These are phyloP conservation scores for Cephus spinipes DNA, from an alignment of 2,888 invertebrate genomes.

Conservation along the genomic window DNA sequence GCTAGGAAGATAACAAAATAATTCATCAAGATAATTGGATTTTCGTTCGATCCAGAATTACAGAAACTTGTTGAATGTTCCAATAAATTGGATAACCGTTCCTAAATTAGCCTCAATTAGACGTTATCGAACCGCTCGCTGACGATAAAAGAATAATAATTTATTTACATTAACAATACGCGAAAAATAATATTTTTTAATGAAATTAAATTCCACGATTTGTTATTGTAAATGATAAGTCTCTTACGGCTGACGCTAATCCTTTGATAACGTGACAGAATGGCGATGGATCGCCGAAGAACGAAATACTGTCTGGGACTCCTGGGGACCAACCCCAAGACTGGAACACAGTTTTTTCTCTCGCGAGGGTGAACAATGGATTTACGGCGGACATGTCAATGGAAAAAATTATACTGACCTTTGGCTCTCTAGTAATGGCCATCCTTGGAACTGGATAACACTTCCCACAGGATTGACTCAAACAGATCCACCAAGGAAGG, in stretches of 20 bases:
- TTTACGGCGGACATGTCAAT: conserved; percentile 16
- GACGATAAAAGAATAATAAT: background rate
- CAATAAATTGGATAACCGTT: background rate
- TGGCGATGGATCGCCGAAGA: conserved; percentile 22
- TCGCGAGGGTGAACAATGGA: conserved; percentile 18
- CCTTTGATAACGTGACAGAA: conserved; percentile 4
- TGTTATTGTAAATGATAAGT: background rate
- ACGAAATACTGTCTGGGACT: conserved; percentile 10
- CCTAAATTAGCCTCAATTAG: background rate
- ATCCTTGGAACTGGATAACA: conserved; percentile 16
- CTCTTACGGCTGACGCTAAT: background rate
- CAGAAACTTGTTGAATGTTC: background rate
- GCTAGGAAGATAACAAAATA: too few relatives aligned
- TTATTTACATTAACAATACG: background rate
- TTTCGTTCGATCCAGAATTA: background rate
- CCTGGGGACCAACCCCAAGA: conserved; percentile 13
- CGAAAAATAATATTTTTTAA: background rate
- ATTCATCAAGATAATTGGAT: background rate
- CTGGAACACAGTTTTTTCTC: conserved; percentile 18
- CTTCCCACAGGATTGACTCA: conserved; percentile 16
- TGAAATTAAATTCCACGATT: background rate
- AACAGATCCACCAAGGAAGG: conserved; percentile 15
- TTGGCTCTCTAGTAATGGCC: conserved; percentile 12
- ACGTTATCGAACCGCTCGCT: background rate
- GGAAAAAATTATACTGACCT: conserved; percentile 21